Base-by-base conservation (phyloP, 30 jellyfish, hydroid and myxozoan species). In the Morbakka virulenta region DNA sequence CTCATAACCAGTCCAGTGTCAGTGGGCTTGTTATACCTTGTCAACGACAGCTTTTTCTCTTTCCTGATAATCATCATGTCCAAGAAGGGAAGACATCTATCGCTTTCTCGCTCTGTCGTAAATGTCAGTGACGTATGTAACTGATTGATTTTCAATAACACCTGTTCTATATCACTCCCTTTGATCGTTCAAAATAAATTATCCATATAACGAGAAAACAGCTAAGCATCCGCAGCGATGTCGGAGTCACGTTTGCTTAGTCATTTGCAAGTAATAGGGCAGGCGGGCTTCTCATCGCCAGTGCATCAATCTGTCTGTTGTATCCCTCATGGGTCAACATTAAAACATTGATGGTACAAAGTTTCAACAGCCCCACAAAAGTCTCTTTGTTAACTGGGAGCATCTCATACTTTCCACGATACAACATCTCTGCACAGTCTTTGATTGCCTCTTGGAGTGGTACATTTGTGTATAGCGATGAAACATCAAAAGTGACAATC, bases 261-360 rank as follows among this genome's bases (percentile, higher is more conserved):
- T 24, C 75, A 23, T 69, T 69, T 75, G 84, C 84, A 47, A 72
- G 82, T 62, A 72, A 47, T 28, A 57, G 82, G 3, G 84, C 84
- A 13, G 84, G 84, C 13, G 82, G 84, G 82, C 84, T 64, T 24
- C 77, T 64, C 77, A 53, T 53, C 25, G 69, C 69, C 25, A 53
- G n/a, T 47, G 14, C 61, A 12, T 9, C 61, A 47, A 32, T 72
- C 52, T 53, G 76, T 32, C 52, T 29, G 82, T 50, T 14, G n/a
- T n/a, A n/a, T n/a, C n/a, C n/a, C n/a, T n/a, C n/a, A n/a, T n/a
- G n/a, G n/a, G n/a, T n/a, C n/a, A 72, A 52, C 84, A 47, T 21
- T 49, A 47, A 26, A 13, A 50, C 82, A 50, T 48, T 72, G 12
- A 28, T 29, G 84, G 82, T 72, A 72, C 84, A 72, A 6, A 72